phyloP scores from a whole-genome alignment of 2,797 vertebrate genomes.

The Valencia hispanica region DNA sequence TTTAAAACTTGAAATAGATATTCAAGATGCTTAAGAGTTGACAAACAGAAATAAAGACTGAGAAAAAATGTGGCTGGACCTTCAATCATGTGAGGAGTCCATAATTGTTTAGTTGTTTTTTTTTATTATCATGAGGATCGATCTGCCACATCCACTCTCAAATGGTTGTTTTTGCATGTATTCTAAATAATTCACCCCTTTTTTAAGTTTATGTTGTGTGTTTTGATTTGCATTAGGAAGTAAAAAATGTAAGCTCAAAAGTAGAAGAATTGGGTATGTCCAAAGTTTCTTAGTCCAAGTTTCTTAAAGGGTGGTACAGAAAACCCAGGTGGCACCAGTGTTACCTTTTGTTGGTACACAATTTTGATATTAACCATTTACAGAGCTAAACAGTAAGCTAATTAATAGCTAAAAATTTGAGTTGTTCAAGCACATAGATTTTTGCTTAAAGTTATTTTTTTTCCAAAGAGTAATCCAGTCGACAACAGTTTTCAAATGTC shows the following conservation, averaged over 20 bases:
- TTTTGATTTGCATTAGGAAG: not conserved
- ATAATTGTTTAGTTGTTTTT: not conserved
- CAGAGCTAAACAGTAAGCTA: not conserved
- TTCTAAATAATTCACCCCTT: not conserved
- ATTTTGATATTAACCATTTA: not conserved
- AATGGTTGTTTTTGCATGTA: not conserved
- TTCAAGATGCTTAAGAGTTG: not conserved
- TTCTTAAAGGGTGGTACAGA: not conserved
- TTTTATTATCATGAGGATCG: not conserved
- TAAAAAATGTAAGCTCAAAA: not conserved
- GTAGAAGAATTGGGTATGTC: not conserved
- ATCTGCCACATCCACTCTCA: not conserved
- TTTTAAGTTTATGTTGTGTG: not conserved
- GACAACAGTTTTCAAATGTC: no score
- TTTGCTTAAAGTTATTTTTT: no score
- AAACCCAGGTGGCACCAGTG: no score
- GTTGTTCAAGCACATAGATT: not conserved
- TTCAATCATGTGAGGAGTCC: not conserved
- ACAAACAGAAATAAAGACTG: not conserved
- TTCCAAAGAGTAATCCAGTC: no score
- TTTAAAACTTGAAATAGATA: not conserved
- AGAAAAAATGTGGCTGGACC: not conserved
- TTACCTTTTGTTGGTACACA: not conserved
- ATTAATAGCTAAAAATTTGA: not conserved
- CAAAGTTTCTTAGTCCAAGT: not conserved